phyloP scores from a whole-genome alignment of 2,113 vertebrate genomes.

The Paratilapia polleni region DNA sequence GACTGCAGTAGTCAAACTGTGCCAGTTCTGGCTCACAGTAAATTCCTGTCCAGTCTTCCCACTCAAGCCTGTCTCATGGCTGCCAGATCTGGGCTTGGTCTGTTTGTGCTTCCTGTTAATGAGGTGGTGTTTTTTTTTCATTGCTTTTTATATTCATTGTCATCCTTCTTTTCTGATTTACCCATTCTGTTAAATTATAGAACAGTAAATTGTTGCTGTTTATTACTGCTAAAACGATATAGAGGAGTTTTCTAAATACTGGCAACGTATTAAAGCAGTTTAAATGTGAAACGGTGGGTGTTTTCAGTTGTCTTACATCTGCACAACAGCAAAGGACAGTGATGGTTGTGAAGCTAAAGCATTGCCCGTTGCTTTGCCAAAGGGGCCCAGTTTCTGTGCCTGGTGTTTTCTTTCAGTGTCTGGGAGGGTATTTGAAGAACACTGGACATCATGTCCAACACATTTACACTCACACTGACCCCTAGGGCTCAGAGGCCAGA shows the following conservation, averaged over 20 bases:
- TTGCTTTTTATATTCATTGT: not conserved
- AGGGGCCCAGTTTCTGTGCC: conserved; percentile 31
- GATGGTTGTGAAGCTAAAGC: conserved; percentile 41
- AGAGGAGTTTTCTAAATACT: conserved; percentile 8
- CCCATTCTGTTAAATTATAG: not conserved
- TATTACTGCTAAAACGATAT: not conserved
- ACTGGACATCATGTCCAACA: conserved; percentile 62
- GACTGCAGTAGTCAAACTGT: not conserved
- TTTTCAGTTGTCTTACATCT: conserved; percentile 30
- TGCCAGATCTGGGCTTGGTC: conserved; percentile 28
- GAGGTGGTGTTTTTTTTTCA: not conserved
- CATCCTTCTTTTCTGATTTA: not conserved
- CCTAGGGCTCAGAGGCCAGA: conserved; percentile 55
- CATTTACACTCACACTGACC: conserved; percentile 66
- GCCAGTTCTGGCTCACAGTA: not conserved
- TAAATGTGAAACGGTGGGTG: conserved; percentile 22
- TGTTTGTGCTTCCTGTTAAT: conserved; percentile 20
- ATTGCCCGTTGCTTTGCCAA: conserved; percentile 2
- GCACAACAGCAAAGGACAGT: conserved; percentile 21
- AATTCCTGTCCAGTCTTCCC: not conserved
- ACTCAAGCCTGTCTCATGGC: conserved; percentile 11
- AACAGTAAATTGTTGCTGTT: not conserved
- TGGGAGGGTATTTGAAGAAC: conserved; percentile 66
- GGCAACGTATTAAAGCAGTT: conserved; percentile 30
- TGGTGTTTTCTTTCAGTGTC: conserved; percentile 58